Percentiles rank a stretch among this genome's conserved stretches.
Evolutionary conservation across 2,113 vertebrate species (phyloP).

Genomic region (Balaeniceps rex): DNA sequence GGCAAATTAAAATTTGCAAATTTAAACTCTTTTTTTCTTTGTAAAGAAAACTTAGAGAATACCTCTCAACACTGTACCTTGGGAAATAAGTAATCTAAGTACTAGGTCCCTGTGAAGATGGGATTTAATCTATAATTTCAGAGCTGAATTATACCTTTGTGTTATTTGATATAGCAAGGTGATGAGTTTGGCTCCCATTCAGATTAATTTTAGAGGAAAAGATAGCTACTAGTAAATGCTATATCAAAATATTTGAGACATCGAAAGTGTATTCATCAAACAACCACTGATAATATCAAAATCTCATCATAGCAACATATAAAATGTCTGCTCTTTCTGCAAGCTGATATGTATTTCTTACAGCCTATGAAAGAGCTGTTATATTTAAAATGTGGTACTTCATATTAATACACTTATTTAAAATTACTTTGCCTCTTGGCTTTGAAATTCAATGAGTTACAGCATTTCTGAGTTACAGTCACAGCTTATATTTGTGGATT

Average conservation of each 20-base stretch:
- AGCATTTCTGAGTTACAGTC: neutral
- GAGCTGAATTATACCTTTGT: neutral
- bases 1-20: neutral
- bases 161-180: neutral
- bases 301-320: neutral
- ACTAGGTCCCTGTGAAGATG: neutral
- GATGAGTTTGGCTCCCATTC: neutral
- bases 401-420: neutral
- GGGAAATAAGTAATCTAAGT: neutral
- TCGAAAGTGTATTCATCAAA: neutral
- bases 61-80: neutral
- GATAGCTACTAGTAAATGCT: neutral
- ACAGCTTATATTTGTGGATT: neutral
- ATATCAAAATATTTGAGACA: neutral
- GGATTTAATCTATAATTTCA: neutral
- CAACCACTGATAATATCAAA: neutral
- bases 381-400: neutral
- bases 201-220: neutral
- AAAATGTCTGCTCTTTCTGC: neutral
- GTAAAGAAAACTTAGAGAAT: neutral
- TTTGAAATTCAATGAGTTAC: neutral
- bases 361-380: neutral
- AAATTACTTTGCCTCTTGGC: neutral
- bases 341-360: neutral
- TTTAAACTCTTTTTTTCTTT: neutral